Conservation (phyloP, 2,888 invertebrate genomes). For the Galerucella calmariensis region DNA sequence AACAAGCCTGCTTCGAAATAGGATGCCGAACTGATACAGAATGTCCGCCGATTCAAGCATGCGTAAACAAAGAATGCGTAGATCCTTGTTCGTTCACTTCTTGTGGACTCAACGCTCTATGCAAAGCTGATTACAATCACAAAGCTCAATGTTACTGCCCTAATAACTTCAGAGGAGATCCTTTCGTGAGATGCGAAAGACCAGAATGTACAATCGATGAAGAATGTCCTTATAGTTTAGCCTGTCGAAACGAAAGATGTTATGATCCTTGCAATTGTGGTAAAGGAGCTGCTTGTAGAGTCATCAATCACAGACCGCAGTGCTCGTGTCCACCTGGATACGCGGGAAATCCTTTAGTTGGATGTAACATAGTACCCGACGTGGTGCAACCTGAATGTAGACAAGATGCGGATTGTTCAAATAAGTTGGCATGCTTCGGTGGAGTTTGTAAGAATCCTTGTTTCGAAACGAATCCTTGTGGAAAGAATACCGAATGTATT, state of each 20-base stretch:
- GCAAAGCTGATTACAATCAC: constrained; percentile 80
- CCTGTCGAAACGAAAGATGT: constrained; percentile 83
- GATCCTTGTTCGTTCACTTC: constrained; percentile 83
- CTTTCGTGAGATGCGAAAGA: constrained; percentile 79
- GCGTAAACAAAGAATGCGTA: constrained; percentile 83
- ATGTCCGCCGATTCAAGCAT: constrained; percentile 84
- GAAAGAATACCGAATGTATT: constrained; percentile 81
- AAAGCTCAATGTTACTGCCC: constrained; percentile 85
- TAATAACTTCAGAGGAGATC: constrained; percentile 83
- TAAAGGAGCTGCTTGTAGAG: constrained; percentile 79
- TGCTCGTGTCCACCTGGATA: constrained; percentile 88
- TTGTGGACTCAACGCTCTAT: constrained; percentile 84
- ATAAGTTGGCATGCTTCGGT: constrained; percentile 84
- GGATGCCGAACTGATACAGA: constrained; percentile 89
- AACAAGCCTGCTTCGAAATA: constrained; percentile 80
- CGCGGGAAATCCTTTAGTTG: constrained; percentile 78
- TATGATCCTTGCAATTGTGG: constrained; percentile 88
- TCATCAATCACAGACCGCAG: constrained; percentile 78
- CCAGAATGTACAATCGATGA: constrained; percentile 81
- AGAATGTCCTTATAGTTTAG: constrained; percentile 82
- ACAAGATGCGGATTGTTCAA: constrained; percentile 86
- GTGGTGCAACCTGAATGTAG: constrained; percentile 74
- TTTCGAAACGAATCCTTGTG: constrained; percentile 80
- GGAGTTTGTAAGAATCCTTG: constrained; percentile 86
- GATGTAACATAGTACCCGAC: constrained; percentile 72